These are phyloP conservation scores for Operophtera brumata DNA, from an alignment of 2,888 invertebrate genomes.

Conservation along the genomic window DNA sequence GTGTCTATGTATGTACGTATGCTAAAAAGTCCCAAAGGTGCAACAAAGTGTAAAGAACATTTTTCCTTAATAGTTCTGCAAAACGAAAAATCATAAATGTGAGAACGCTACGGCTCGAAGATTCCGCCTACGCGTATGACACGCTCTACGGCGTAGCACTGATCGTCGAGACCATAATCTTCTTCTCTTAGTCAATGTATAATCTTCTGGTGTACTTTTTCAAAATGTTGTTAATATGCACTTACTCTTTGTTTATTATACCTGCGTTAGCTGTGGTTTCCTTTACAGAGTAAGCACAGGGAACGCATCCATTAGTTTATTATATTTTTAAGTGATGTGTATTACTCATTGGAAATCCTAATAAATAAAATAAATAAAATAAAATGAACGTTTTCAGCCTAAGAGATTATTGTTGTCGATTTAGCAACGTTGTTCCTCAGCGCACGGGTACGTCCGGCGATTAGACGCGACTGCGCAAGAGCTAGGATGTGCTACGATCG, in stretches of 20 bases:
- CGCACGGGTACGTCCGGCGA: slow-evolving; percentile 69
- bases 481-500: slow-evolving; percentile 67
- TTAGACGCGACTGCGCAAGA: slow-evolving; percentile 68
- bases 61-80: not conserved
- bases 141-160: slow-evolving; percentile 31
- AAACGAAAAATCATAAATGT: slow-evolving; percentile 1
- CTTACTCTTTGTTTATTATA: no score
- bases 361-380: no score
- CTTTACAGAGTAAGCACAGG: no score
- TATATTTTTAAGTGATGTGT: no score
- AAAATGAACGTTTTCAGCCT: slow-evolving; percentile 47
- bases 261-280: no score
- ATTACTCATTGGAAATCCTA: no score
- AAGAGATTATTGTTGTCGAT: slow-evolving; percentile 47
- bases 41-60: not conserved
- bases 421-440: slow-evolving; percentile 62
- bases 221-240: no score
- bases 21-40: not conserved
- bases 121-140: slow-evolving; percentile 11
- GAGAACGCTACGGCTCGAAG: slow-evolving; percentile 2
- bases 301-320: no score
- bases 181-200: no score
- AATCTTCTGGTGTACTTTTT: no score
- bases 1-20: no score
- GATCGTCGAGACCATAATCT: slow-evolving; percentile 36